Evolutionary conservation across 2,797 vertebrate genomes (phyloP), one percentile per base, ranked within the genome.

Genomic region (Eremophila alpestris): DNA sequence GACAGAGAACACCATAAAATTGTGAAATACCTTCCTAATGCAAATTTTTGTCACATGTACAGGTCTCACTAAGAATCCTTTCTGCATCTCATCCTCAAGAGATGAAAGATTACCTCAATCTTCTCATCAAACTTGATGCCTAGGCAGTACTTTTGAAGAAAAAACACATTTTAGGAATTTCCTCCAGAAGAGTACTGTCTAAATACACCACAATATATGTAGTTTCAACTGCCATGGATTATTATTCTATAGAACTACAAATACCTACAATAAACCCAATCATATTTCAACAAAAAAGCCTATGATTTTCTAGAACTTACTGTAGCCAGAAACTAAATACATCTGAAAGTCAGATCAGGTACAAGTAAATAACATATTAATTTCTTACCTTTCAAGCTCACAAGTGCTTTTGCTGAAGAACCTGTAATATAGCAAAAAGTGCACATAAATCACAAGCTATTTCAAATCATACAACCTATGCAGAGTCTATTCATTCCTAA

Each of bases 381-480:
- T 89, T 95, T 97, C 97, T 96, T 98, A 99, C 99, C 99, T 99
- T 99, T 99, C 73, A 99, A 98, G 97, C 99, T 99, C 97, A 99
- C 99, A 86, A 99, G 99, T 73, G 99, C 99, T 98, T 99, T 99
- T 95, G 99, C 99, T 74, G 99, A 99, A 96, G 99, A 99, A 98
- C 99, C 99, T 99, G 95, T 54, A 98, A 97, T 94, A 93, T 48
- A 87, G 88, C 67, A 95, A 93, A 92, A 97, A 94, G 82, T 82
- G 49, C 87, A 88, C 64, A 90, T 95, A 76, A 87, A 89, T 89
- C n/a, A n/a, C 11, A 91, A 85, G 64, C 21, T 89, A 71, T 87
- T 91, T 89, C 54, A 94, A 76, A 87, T 10, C 30, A 73, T 24
- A 48, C 38, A 91, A 38, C 16, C 46, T 55, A 59, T 34, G 46